Percentiles rank a stretch among this genome's conserved stretches.
Conservation (phyloP, 2,113 vertebrate genomes). For the Lampris incognitus region DNA sequence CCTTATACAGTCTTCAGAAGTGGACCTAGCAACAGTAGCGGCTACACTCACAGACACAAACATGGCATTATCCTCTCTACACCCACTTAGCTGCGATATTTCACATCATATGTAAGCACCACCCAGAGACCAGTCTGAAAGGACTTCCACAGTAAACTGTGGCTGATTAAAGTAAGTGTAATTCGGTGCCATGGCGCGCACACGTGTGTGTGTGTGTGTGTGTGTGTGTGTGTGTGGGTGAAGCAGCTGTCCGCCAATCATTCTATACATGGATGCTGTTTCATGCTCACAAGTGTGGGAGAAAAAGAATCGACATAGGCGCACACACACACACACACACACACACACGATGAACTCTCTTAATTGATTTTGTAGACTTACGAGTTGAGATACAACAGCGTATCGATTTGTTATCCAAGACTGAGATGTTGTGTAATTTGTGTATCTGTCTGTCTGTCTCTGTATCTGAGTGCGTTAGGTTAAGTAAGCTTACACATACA, state of each 20-base stretch:
- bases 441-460: slow-evolving; percentile 6
- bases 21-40: not conserved
- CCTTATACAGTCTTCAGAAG: slow-evolving; percentile 6
- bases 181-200: not conserved
- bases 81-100: not conserved
- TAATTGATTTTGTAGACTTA: slow-evolving; percentile 11
- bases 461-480: not conserved
- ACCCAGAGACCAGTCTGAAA: not conserved
- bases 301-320: not conserved
- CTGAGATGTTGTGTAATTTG: not conserved
- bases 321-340: slow-evolving; percentile 2
- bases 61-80: not conserved
- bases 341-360: slow-evolving; percentile 8
- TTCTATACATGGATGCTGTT: not conserved
- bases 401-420: slow-evolving; percentile 5
- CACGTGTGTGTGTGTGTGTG: not conserved
- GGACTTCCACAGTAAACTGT: not conserved
- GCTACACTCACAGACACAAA: not conserved
- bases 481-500: too few species aligned
- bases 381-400: not conserved
- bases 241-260: slow-evolving; percentile 2
- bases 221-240: not conserved
- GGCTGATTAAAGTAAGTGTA: not conserved
- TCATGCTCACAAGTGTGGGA: not conserved
- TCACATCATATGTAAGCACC: not conserved